Evolutionary conservation across 2,888 invertebrate genomes (phyloP), one percentile per base, ranked within the genome.

Genomic region (Thymelicus lineola): DNA sequence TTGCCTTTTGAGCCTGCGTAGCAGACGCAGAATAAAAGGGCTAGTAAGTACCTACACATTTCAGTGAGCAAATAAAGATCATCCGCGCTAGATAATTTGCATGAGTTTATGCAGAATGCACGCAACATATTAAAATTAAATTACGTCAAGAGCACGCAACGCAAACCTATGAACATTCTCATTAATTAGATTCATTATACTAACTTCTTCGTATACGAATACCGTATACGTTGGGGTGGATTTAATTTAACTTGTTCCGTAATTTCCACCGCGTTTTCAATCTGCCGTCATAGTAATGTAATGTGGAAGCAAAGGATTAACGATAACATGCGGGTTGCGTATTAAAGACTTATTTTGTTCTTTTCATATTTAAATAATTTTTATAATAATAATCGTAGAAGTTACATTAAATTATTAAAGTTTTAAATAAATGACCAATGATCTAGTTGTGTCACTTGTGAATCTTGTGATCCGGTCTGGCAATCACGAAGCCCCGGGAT

Each of bases 21-120:
- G 82, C 81, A 84, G 84, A 82, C 78, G 78, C 80, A 80, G 83
- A 84, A 89, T 86, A 86, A 89, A 87, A 87, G 85, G 82, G 81
- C 80, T 82, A 77, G 28, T 28, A 80, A 81, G 78, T 84, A 50
- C 50, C 50, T 50, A 86, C 83, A 88, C 89, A 89, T 90, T 86
- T 87, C 91, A 89, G 83, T 89, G 89, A 88, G 83, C 88, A 88
- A 86, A 88, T 87, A 90, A 89, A 90, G 91, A 92, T 91, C 86
- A 88, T 79, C 81, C 86, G 76, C 82, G 85, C 89, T 89, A 87
- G 89, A 89, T 90, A 86, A 91, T 88, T 87, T 80, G 89, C 85
- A 90, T 80, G 84, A 81, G 84, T 72, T 91, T 86, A 88, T 89
- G 86, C 85, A 82, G 78, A 82, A 83, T 82, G 82, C 75, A 66